Evolutionary conservation across 35 echinoderm and acorn worm species (phyloP).

Genomic region (Acanthaster planci): DNA sequence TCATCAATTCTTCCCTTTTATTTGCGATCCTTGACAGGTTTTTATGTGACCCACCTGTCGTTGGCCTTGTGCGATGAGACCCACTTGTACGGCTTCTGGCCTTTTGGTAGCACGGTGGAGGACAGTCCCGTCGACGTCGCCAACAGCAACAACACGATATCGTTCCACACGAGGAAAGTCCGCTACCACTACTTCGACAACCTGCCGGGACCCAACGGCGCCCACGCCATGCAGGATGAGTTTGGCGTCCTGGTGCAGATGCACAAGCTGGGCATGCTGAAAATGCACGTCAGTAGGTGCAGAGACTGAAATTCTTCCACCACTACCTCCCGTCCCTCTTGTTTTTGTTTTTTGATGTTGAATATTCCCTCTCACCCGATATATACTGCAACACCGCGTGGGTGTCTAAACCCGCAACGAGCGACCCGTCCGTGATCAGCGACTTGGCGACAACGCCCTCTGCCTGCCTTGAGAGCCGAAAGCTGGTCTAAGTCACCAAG

Average conservation of each 20-base stretch:
- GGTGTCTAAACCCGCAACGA: no score
- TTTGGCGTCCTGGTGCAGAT: slow-evolving; percentile 44
- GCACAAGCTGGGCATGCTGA: slow-evolving; percentile 38
- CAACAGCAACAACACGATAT: not conserved
- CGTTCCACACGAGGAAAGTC: not conserved
- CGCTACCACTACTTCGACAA: slow-evolving; percentile 55
- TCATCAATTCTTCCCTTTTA: slow-evolving; percentile 5
- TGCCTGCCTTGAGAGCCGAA: no score
- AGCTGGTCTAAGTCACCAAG: no score
- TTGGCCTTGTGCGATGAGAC: slow-evolving; percentile 60
- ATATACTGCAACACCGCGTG: no score
- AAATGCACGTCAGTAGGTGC: slow-evolving; percentile 40
- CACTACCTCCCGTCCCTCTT: no score
- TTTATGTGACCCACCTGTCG: slow-evolving; percentile 46
- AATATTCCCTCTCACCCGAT: no score
- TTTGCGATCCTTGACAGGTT: slow-evolving; percentile 31
- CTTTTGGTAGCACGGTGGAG: slow-evolving; percentile 34
- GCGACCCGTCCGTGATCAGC: no score
- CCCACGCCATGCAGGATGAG: slow-evolving; percentile 37
- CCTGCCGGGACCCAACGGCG: not conserved
- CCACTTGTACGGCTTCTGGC: slow-evolving; percentile 76
- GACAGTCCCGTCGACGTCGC: not conserved
- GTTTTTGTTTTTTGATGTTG: no score
- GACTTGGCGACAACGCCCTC: no score
- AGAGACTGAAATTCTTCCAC: not conserved